Base-by-base conservation (phyloP, 1,140 invertebrate species). In the Brachionus plicatilis region DNA sequence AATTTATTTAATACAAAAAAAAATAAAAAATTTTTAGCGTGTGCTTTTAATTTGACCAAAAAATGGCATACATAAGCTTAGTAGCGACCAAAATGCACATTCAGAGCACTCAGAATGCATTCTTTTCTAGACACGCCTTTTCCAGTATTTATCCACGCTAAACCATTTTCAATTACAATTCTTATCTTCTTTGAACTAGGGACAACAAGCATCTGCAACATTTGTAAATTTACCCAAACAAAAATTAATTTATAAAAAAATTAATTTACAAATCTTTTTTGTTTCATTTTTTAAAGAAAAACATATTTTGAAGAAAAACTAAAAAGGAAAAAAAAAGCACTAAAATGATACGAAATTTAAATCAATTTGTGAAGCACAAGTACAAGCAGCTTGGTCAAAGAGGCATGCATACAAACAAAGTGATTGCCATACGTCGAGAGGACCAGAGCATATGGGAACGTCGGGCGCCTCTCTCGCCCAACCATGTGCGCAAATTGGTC, bases 401-500 rank as follows among this genome's bases (percentile, higher is more conserved):
- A 17, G 68, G 37, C 7, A n/a, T 41, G 14, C 29, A 72, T 20
- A 72, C 68, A 43, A 43, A 72, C 6, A 60, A 65, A 47, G 86
- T 88, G 3, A 85, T 91, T 76, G 91, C 89, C 5, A 90, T 92
- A 47, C 86, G 91, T 29, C 87, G 96, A 37, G 97, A 99, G 90
- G 96, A 98, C 88, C 95, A 98, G 87, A 96, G 95, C 87, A 95
- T 98, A 87, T 99, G 98, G 98, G 98, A 99, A 90, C 91, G 98
- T 86, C 90, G 97, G 85, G 97, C 97, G 0, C 95, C 98, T 0
- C 93, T 99, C 50, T 93, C 95, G 0, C 98, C 98, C 0, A 88
- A 92, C 5, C 96, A 99, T 88, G 97, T 99, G 0, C 92, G 93
- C 83, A 93, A 94, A 86, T 89, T 99, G 70, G 93, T 95, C 8